Evolutionary conservation across 1,140 invertebrate species (phyloP), one percentile per base, ranked within the genome.

Genomic region (Rhopalosiphum maidis): DNA sequence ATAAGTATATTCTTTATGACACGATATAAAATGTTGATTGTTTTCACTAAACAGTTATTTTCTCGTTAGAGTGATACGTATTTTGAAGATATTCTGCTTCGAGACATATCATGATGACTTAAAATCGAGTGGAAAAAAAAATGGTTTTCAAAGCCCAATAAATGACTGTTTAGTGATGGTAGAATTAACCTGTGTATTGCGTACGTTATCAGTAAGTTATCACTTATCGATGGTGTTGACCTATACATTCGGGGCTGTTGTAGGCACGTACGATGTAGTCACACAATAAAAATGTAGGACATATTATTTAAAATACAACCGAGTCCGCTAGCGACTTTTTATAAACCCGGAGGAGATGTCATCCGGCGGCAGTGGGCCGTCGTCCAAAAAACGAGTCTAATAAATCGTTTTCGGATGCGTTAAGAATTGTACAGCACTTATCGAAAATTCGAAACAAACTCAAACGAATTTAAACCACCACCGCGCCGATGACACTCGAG

Each of bases 361-460:
- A n/a, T n/a, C 41, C 43, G 4, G 30, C 9, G 6, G 85, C 41
- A 30, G 43, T 5, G 43, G 85, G 85, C 43, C 1, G 43, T 30
- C 41, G 85, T 87, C 43, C 43, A 46, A 87, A 87, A 87, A 46
- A 48, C 25, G 25, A n/a, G 25, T 23, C 25, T 30, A 46, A 46
- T 43, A 87, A 87, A 87, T 87, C 11, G 43, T 48, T 87, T 87
- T 87, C 15, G 85, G 85, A 87, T 87, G 43, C 30, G 25, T 87
- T 46, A 43, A 86, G 85, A 87, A 87, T 87, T 87, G 25, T 30
- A 6, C 22, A n/a, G 43, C 43, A 46, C 23, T 87, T 87, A 87
- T 87, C 85, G 41, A 87, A 87, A 87, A 30, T 46, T 87, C 30
- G 25, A 87, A 87, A 87, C 43, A 87, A 87, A 87, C 43, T 30